Conservation (phyloP, 2,113 vertebrate genomes). For the Microcebus murinus region DNA sequence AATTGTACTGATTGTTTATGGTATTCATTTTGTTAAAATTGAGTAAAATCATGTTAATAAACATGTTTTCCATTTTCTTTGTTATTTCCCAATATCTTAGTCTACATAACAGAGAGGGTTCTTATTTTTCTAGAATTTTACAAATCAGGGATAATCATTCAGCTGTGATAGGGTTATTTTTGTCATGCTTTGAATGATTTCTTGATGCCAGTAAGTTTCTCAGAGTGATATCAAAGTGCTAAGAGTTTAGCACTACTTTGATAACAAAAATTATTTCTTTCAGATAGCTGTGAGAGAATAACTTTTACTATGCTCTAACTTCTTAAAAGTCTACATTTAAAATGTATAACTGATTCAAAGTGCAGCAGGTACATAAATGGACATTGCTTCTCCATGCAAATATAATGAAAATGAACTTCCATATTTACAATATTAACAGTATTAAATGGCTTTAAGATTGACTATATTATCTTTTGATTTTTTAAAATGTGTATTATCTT, state of each 20-base stretch:
- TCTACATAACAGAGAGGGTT: not conserved
- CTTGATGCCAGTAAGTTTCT: not conserved
- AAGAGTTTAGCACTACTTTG: not conserved
- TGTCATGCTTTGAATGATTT: not conserved
- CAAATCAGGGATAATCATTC: not conserved
- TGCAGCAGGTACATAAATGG: not conserved
- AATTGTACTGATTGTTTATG: not conserved
- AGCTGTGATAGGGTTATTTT: not conserved
- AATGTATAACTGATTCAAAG: not conserved
- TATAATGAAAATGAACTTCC: not conserved
- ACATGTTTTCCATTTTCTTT: not conserved
- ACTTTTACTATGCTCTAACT: not conserved
- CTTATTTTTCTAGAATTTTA: not conserved
- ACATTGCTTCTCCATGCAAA: not conserved
- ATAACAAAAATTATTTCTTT: not conserved
- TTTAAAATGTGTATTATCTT: not conserved
- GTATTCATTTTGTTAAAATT: not conserved
- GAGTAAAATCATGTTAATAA: not conserved
- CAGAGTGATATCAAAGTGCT: not conserved
- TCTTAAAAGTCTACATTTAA: not conserved
- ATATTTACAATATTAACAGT: not conserved
- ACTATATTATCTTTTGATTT: not conserved
- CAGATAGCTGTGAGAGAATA: not conserved
- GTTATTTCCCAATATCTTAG: not conserved
- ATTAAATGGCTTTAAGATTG: not conserved